Evolutionary conservation across 2,888 invertebrate species (phyloP).

Genomic region (Acleris literana): DNA sequence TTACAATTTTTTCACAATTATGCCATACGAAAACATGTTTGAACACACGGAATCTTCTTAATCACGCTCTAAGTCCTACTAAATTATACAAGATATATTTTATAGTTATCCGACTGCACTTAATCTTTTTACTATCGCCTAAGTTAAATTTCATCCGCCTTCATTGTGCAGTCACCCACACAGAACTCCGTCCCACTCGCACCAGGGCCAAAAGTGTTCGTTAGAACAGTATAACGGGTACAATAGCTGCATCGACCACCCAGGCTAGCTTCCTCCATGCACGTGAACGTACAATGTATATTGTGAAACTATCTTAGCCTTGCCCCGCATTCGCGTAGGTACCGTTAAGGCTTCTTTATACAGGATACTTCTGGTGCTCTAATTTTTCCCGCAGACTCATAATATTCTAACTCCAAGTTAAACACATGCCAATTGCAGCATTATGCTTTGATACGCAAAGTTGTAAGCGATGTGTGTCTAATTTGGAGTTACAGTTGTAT

Average conservation of each 20-base stretch:
- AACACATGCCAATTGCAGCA: no score
- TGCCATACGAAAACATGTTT: no score
- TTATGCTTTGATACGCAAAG: no score
- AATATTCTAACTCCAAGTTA: neutral
- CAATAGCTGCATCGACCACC: conserved; percentile 29
- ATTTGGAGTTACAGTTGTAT: no score
- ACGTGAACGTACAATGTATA: conserved; percentile 38
- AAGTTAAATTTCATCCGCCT: conserved; percentile 20
- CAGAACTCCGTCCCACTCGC: conserved; percentile 4
- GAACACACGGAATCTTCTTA: no score
- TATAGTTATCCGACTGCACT: conserved; percentile 12
- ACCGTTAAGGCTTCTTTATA: conserved; percentile 42
- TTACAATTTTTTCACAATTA: no score
- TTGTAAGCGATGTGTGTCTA: no score
- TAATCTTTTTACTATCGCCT: conserved; percentile 19
- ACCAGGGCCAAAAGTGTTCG: neutral
- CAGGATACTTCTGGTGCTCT: conserved; percentile 19
- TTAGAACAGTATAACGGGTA: conserved; percentile 4
- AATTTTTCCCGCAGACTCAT: conserved; percentile 2
- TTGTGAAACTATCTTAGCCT: conserved; percentile 48
- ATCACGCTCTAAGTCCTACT: neutral
- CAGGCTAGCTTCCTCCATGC: conserved; percentile 37
- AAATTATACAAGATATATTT: no score
- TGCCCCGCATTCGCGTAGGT: conserved; percentile 36
- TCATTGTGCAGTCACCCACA: conserved; percentile 4